Percentiles rank a stretch among this genome's conserved stretches.
Evolutionary conservation across 2,113 vertebrate species (phyloP).

Genomic region (Arvicanthis niloticus): DNA sequence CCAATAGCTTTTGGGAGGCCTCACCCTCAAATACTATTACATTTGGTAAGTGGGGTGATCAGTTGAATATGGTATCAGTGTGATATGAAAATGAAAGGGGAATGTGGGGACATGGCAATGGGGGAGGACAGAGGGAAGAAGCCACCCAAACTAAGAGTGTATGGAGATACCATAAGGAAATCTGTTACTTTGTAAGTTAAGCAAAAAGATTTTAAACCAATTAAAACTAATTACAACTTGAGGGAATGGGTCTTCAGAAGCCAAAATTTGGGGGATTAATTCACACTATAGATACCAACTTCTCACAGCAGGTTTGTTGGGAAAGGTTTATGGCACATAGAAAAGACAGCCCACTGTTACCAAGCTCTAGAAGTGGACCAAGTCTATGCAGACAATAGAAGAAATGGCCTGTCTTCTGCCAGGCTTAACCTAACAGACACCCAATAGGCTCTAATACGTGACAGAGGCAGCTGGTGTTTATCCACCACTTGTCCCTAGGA

Average conservation of each 20-base stretch:
- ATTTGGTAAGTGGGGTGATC: background rate
- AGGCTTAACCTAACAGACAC: conserved; percentile 24
- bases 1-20: background rate
- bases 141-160: background rate
- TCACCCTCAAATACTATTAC: background rate
- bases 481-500: background rate
- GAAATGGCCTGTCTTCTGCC: background rate
- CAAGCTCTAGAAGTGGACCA: conserved; percentile 16
- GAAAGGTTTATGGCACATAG: background rate
- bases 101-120: background rate
- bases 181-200: background rate
- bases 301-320: background rate
- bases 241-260: background rate
- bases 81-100: background rate
- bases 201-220: background rate
- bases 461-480: background rate
- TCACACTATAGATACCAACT: background rate
- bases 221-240: background rate
- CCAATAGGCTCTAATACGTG: background rate
- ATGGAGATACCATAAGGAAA: background rate
- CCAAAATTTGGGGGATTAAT: background rate
- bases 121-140: background rate
- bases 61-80: background rate
- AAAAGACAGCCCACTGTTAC: background rate
- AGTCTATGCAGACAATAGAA: background rate